Base-by-base conservation (phyloP, 37 sponge, comb jelly and placozoan species). In the Amphimedon queenslandica region DNA sequence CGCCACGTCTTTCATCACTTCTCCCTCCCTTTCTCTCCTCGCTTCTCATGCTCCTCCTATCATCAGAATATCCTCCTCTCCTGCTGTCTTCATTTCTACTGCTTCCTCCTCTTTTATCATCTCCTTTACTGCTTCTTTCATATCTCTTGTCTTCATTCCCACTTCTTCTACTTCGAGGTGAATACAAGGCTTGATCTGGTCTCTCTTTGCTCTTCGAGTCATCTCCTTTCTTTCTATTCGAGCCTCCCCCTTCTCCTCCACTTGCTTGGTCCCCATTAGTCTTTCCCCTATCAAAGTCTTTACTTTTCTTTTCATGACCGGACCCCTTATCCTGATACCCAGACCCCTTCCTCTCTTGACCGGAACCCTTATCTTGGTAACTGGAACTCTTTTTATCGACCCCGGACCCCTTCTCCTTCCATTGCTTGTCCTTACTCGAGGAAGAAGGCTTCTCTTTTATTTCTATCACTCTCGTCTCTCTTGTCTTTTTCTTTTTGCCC, bases 131-230 rank as follows among this genome's bases (percentile, higher is more conserved):
- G n/a, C n/a, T n/a, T n/a, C n/a, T n/a, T n/a, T n/a, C n/a, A n/a
- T n/a, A n/a, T n/a, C n/a, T n/a, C n/a, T n/a, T n/a, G n/a, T n/a
- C n/a, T n/a, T n/a, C n/a, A n/a, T n/a, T n/a, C n/a, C n/a, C n/a
- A n/a, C n/a, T n/a, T n/a, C n/a, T n/a, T n/a, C 66, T n/a, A 3
- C 66, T 33, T 34, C 66, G 37, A 40, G 81, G 81, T 25, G 42
- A 31, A 37, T 80, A 80, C 16, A 80, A 6, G 64, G 66, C 73
- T 34, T 40, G 20, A 41, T 72, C 73, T 0, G 78, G 78, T 21
- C 70, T 67, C 25, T 69, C 69, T 33, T 32, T 68, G 40, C 40
- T 20, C 27, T 42, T 24, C 27, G 69, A 1, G 39, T 11, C 2
- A 20, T 2, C 3, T 24, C 69, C 42, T 2, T 28, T 42, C 27